These are phyloP conservation scores for Acanthosepion lycidas DNA, from an alignment of 2,888 invertebrate species.

Conservation along the genomic window DNA sequence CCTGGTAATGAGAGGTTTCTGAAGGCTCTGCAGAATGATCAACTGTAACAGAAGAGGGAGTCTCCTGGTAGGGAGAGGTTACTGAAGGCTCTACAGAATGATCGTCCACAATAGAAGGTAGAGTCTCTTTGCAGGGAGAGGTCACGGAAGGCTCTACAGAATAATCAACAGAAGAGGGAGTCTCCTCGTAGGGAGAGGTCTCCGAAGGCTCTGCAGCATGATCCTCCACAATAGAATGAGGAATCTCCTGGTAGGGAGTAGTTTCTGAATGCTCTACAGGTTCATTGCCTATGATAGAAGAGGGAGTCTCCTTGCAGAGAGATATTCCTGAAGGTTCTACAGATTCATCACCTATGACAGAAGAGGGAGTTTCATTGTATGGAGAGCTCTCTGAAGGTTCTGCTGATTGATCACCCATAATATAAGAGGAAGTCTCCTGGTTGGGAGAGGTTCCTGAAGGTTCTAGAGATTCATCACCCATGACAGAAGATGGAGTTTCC, in stretches of 20 bases:
- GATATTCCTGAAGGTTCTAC: not conserved
- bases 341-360: not conserved
- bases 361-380: not conserved
- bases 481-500: not conserved
- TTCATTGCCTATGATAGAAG: constrained; percentile 50
- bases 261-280: not conserved
- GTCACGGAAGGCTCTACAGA: not conserved
- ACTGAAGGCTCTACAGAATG: constrained; percentile 56
- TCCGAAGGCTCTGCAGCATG: constrained; percentile 57
- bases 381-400: not conserved
- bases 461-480: constrained; percentile 51
- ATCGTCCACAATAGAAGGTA: not conserved
- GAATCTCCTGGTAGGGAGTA: not conserved
- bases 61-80: constrained; percentile 46
- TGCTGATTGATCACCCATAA: not conserved
- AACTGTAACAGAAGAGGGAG: constrained; percentile 51
- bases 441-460: constrained; percentile 50
- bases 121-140: not conserved
- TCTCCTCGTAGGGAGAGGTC: constrained; percentile 55
- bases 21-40: not conserved
- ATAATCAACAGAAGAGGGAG: constrained; percentile 49
- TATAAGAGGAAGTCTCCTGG: constrained; percentile 51
- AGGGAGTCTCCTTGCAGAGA: too few species aligned
- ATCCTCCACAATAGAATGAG: constrained; percentile 57
- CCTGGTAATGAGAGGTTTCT: not conserved